Evolutionary conservation across 2,113 vertebrate genomes (phyloP).

Genomic region (Tympanuchus pallidicinctus): DNA sequence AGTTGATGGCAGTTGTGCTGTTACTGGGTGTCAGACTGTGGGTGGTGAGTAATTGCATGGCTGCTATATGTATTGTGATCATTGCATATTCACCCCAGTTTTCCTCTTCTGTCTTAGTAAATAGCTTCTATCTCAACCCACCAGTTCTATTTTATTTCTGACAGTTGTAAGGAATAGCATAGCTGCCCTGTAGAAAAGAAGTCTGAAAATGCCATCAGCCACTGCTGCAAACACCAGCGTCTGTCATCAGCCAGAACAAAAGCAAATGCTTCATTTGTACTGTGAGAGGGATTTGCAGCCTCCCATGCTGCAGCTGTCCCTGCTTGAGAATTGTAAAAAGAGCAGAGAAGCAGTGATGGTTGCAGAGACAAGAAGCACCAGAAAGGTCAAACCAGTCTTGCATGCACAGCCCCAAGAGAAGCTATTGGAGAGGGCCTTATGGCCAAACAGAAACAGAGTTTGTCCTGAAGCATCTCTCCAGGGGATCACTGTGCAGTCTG

Average conservation of each 20-base stretch:
- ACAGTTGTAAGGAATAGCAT: neutral
- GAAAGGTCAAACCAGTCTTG: neutral
- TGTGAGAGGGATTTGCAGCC: neutral
- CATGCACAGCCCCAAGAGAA: neutral
- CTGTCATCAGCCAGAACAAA: neutral
- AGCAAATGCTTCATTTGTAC: rapidly evolving
- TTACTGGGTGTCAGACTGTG: too few species aligned
- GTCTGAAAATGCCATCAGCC: neutral
- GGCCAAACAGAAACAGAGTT: neutral
- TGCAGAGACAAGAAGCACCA: neutral
- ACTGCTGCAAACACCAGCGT: neutral
- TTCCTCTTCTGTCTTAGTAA: too few species aligned
- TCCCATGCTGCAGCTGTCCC: neutral
- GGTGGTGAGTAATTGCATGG: too few species aligned
- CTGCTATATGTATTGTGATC: too few species aligned
- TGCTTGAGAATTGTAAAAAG: neutral
- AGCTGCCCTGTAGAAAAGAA: neutral
- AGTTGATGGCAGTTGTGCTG: too few species aligned
- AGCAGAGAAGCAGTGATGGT: neutral
- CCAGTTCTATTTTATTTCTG: too few species aligned
- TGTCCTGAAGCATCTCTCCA: neutral
- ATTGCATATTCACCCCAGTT: too few species aligned
- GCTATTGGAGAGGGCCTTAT: neutral
- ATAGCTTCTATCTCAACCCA: too few species aligned
- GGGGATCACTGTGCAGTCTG: neutral